Conservation (phyloP, 2,888 invertebrate species). For the Erebia palarica region DNA sequence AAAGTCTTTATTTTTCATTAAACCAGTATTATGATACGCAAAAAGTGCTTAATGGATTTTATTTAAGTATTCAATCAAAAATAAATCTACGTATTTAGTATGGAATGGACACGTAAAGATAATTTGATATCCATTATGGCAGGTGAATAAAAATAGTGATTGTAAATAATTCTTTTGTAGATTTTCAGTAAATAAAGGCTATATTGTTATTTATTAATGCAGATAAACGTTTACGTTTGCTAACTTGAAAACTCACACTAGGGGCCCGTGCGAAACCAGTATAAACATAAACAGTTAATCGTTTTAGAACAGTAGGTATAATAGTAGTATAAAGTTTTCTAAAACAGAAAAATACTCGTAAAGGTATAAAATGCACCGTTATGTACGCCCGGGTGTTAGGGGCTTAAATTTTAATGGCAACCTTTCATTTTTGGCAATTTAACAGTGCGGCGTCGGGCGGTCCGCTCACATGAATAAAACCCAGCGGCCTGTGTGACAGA, state of each 20-base stretch:
- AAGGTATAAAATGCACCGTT: conserved; percentile 25
- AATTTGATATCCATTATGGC: too few species aligned
- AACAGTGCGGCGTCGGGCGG: conserved; percentile 7
- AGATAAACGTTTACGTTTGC: not conserved
- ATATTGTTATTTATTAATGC: too few species aligned
- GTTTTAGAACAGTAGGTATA: not conserved
- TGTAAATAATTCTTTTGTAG: too few species aligned
- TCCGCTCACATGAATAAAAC: conserved; percentile 21
- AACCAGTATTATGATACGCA: too few species aligned
- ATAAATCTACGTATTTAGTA: too few species aligned
- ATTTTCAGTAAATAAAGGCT: too few species aligned
- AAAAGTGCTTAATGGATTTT: too few species aligned
- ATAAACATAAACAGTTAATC: not conserved
- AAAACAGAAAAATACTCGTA: not conserved
- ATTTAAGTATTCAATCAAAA: too few species aligned
- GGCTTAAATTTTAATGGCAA: conserved; percentile 30
- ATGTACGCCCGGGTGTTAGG: conserved; percentile 41
- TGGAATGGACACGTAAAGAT: too few species aligned
- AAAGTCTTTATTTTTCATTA: too few species aligned
- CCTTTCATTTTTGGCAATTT: conserved; percentile 35
- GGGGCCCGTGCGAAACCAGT: not conserved
- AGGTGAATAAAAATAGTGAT: too few species aligned
- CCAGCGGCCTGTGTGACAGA: conserved; percentile 17
- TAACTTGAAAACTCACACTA: not conserved
- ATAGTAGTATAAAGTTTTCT: not conserved